Conservation (phyloP, 2,113 vertebrate genomes). For the Sceloporus tristichus region DNA sequence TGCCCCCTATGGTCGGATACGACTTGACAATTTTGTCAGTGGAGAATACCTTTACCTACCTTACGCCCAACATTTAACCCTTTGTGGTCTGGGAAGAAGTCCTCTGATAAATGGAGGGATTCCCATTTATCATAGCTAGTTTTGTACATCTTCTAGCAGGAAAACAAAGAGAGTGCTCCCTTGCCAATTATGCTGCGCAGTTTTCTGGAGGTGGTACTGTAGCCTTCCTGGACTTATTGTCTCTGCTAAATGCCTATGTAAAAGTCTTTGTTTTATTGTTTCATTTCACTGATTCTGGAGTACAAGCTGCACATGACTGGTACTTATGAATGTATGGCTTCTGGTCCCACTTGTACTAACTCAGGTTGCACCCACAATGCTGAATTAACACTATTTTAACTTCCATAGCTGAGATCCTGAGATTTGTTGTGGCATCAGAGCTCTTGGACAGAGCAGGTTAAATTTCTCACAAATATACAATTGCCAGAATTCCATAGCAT, state of each 20-base stretch:
- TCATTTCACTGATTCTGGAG: background rate
- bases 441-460: too few relatives aligned
- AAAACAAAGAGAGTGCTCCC: background rate
- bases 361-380: background rate
- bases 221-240: background rate
- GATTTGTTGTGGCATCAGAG: too few relatives aligned
- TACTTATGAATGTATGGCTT: background rate
- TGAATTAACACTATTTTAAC: too few relatives aligned
- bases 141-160: background rate
- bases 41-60: too few relatives aligned
- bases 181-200: background rate
- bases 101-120: too few relatives aligned
- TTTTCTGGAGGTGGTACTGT: background rate
- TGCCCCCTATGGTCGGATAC: too few relatives aligned
- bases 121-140: background rate
- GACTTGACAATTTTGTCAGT: too few relatives aligned
- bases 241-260: background rate
- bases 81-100: too few relatives aligned
- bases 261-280: background rate
- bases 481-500: too few relatives aligned
- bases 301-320: background rate
- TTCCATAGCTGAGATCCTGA: too few relatives aligned
- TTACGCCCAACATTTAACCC: too few relatives aligned
- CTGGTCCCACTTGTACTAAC: background rate
- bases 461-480: too few relatives aligned